Evolutionary conservation across 2,888 invertebrate genomes (phyloP).

Genomic region (Latheticus oryzae): DNA sequence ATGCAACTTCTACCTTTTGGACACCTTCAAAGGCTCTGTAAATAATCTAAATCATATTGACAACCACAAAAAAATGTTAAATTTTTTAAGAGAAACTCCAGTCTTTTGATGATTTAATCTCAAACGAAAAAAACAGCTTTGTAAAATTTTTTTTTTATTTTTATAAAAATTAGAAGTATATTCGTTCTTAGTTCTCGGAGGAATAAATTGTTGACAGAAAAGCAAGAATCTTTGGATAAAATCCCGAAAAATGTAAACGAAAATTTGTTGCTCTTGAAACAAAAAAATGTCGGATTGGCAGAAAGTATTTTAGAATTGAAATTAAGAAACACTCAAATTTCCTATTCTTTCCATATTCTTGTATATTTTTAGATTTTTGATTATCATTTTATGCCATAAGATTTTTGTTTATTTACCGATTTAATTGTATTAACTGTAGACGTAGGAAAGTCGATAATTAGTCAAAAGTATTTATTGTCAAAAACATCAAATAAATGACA

Average conservation of each 20-base stretch:
- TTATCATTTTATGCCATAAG: too few species aligned
- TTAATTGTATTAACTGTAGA: too few species aligned
- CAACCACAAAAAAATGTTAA: constrained; percentile 20
- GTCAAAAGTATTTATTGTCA: too few species aligned
- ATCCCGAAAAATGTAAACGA: constrained; percentile 36
- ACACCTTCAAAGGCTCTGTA: constrained; percentile 8
- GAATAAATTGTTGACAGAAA: constrained; percentile 27
- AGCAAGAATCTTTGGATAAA: constrained; percentile 15
- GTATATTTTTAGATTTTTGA: too few species aligned
- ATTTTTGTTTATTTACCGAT: too few species aligned
- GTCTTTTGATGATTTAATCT: constrained; percentile 38
- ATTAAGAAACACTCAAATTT: constrained; percentile 54
- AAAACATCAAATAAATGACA: too few species aligned
- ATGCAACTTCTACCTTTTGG: too few species aligned
- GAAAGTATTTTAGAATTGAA: constrained; percentile 51
- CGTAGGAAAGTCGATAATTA: too few species aligned
- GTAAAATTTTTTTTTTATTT: constrained; percentile 9
- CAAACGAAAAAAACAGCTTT: constrained; percentile 45
- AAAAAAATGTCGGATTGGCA: constrained; percentile 13
- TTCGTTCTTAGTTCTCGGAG: background rate
- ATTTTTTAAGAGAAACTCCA: constrained; percentile 35
- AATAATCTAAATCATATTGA: constrained; percentile 25
- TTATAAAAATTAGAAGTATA: constrained; percentile 25
- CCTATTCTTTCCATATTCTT: too few species aligned
- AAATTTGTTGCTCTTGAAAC: constrained; percentile 34